Base-by-base conservation (phyloP, 30 jellyfish, hydroid and myxozoan species). In the Pseudorhiza aurosa region DNA sequence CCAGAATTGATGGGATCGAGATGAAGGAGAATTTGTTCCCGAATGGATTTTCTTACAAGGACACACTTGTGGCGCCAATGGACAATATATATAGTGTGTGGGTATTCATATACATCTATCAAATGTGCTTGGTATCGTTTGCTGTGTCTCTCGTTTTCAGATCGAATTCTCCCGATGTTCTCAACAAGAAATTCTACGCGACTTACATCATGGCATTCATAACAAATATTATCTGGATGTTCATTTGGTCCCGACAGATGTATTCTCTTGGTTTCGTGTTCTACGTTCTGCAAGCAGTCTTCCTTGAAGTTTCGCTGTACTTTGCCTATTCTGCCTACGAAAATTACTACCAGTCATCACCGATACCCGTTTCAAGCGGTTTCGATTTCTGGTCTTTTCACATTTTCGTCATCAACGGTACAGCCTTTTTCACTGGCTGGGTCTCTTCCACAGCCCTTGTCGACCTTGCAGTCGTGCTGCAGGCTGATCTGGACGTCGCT, bases 361-460 rank as follows among this genome's bases (percentile, higher is more conserved):
- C 72, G 17, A n/a, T 0, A 26, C 47, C 75, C n/a, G 68, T 56
- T 28, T 21, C 57, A 19, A 40, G 47, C 1, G 33, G 43, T 51
- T 26, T 72, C 0, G 75, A 72, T 72, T 26, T 72, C 0, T 72
- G 86, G 86, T 43, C 44, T 18, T 40, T 72, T 35, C 64, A 75
- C 14, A 21, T 72, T 15, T 65, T 72, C 17, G 64, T 72, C 8
- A 35, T 72, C 40, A 72, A 72, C 42, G 86, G 75, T 19, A 53
- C 55, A 0, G n/a, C 86, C n/a, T 72, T 72, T 44, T 57, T 72
- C 59, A 36, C 86, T 72, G 86, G 86, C 1, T 72, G 86, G 86
- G 74, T 72, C 35, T 72, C 86, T 12, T 32, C 63, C 22, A 72
- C 86, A 12, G 86, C 64, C 19, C 39, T 72, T 14, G 75, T 72